Base-by-base conservation (phyloP, 2,797 vertebrate species). In the Acanthornis magna region DNA sequence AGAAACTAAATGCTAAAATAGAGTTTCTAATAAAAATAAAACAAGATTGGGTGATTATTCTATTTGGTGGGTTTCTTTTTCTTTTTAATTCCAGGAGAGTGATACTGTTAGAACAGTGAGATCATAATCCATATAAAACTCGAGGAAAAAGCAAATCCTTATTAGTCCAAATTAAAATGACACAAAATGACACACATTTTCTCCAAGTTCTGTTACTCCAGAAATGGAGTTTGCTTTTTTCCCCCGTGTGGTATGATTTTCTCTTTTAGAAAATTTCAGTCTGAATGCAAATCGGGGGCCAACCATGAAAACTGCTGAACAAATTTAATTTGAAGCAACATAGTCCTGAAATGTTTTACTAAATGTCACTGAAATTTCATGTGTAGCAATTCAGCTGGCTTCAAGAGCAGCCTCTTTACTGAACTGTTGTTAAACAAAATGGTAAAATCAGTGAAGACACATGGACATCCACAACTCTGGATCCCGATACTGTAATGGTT, bases 11-110 rank as follows among this genome's bases (percentile, higher is more conserved):
- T 68, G 77, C 83, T 94, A 95, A 96, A 95, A 95, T 86, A 95
- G 95, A 96, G 77, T 95, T 97, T 96, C 96, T 96, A 96, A 94
- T 96, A 92, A 94, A 95, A 96, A 96, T 89, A 84, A 92, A 91
- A 60, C 47, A 65, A 96, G 67, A 66, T 92, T 65, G 73, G 65
- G 34, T 66, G 94, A 95, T 97, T 96, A 94, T 88, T 91, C 75
- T 80, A 45, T 71, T 95, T 68, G 71, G 43, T 45, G 19, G 40
- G 40, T 45, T 19, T 66, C 42, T 16, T 76, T 86, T 70, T 4
- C 17, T 75, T 94, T 93, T 92, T 96, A 95, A 74, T 85, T 91
- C 87, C 81, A 63, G 68, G 84, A 89, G 75, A 74, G 77, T 91
- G 76, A 89, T 91, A 84, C 76, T 73, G 75, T 89, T 93, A 82